Evolutionary conservation across 1,140 invertebrate species (phyloP).

Genomic region (Heliconius eleuchia): DNA sequence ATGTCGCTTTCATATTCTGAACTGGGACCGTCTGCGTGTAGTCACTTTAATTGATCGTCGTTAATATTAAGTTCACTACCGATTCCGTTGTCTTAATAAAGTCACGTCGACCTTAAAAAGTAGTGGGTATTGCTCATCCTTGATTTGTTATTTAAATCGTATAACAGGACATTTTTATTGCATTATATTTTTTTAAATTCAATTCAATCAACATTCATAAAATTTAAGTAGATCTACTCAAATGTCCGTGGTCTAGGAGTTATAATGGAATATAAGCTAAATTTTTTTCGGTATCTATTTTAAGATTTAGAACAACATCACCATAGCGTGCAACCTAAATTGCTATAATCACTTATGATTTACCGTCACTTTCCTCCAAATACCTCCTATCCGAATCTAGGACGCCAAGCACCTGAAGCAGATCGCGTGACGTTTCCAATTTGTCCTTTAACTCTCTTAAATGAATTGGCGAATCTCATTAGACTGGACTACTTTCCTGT

Average conservation of each 20-base stretch:
- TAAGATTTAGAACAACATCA: background rate
- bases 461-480: conserved; percentile 72
- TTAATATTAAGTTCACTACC: conserved; percentile 47
- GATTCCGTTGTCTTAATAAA: conserved; percentile 40
- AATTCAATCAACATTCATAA: background rate
- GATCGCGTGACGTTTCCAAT: conserved; percentile 63
- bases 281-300: background rate
- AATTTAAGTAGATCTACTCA: background rate
- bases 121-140: conserved; percentile 20
- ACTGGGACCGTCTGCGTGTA: conserved; percentile 40
- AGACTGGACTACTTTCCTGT: conserved; percentile 57
- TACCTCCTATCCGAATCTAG: conserved; percentile 45
- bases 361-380: conserved; percentile 24
- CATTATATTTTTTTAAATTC: background rate
- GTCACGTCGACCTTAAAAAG: conserved; percentile 27
- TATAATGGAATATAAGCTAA: too few species aligned
- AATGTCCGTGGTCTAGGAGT: too few species aligned
- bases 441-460: conserved; percentile 64
- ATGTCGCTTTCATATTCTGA: conserved; percentile 6
- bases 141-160: conserved; percentile 21
- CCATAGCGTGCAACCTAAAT: conserved; percentile 29
- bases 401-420: conserved; percentile 49
- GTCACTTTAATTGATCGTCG: conserved; percentile 52
- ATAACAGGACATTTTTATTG: conserved; percentile 7
- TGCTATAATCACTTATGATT: conserved; percentile 25